Conservation (phyloP, 2,888 invertebrate species). For the Epinotia demarniana region DNA sequence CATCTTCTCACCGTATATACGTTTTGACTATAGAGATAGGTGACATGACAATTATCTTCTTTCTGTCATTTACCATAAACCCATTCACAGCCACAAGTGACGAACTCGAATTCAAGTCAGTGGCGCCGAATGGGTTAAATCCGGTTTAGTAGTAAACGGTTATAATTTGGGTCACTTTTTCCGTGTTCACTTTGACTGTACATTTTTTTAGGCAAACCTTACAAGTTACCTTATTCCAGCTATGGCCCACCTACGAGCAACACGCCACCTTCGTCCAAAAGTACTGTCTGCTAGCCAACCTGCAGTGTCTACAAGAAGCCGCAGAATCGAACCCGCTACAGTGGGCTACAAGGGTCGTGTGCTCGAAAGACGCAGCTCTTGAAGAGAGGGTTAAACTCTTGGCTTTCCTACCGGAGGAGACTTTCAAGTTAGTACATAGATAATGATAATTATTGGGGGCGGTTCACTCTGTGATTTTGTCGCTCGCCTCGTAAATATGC, state of each 20-base stretch:
- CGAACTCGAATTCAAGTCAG: too few relatives aligned
- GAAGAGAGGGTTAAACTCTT: conserved; percentile 57
- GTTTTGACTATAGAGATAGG: too few relatives aligned
- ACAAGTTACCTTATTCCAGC: conserved; percentile 46
- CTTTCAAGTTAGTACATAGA: conserved; percentile 53
- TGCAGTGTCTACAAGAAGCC: conserved; percentile 49
- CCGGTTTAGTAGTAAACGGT: too few relatives aligned
- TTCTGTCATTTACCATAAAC: too few relatives aligned
- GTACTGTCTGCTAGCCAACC: conserved; percentile 51
- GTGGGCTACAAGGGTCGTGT: conserved; percentile 56
- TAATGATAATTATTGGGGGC: too few relatives aligned
- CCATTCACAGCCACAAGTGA: too few relatives aligned
- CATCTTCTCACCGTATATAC: too few relatives aligned
- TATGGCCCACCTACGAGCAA: conserved; percentile 58
- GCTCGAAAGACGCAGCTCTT: conserved; percentile 38
- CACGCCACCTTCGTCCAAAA: conserved; percentile 54
- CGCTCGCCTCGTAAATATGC: too few relatives aligned
- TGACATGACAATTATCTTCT: too few relatives aligned
- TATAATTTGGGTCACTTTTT: too few relatives aligned
- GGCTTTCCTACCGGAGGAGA: conserved; percentile 55
- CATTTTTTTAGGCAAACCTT: background rate
- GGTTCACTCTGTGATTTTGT: too few relatives aligned
- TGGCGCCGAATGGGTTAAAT: too few relatives aligned
- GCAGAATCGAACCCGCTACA: conserved; percentile 52
- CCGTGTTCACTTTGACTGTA: background rate